phyloP scores from a whole-genome alignment of 2,797 vertebrate species.

The Bucorvus abyssinicus region DNA sequence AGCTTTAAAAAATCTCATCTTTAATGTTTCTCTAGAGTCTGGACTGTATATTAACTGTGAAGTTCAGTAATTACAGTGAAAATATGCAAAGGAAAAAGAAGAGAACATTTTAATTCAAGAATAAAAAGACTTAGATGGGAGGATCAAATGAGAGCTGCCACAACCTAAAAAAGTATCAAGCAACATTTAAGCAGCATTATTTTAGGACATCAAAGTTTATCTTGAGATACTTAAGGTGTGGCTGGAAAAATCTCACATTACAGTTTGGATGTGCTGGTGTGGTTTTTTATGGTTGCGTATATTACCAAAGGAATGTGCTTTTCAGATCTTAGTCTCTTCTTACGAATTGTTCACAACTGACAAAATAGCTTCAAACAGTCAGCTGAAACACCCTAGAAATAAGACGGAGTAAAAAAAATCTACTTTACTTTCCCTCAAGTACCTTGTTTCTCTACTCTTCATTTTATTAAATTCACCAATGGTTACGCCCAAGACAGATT shows the following conservation, averaged over 20 bases:
- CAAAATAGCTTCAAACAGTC: neutral
- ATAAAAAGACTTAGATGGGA: slow-evolving; percentile 24
- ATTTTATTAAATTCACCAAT: neutral
- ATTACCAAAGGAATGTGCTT: neutral
- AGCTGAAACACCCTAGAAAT: neutral
- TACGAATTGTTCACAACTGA: neutral
- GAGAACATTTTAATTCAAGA: neutral
- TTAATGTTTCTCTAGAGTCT: slow-evolving; percentile 22
- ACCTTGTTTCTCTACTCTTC: neutral
- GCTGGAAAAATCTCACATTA: slow-evolving; percentile 45
- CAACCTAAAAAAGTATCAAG: slow-evolving; percentile 25
- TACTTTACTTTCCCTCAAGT: neutral
- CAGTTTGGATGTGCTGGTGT: neutral
- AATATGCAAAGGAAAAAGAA: neutral
- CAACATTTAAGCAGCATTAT: slow-evolving; percentile 57
- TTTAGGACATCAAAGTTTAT: slow-evolving; percentile 62
- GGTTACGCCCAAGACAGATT: neutral
- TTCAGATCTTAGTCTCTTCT: slow-evolving; percentile 16
- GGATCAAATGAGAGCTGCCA: slow-evolving; percentile 49
- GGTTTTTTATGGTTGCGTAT: neutral
- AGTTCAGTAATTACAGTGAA: slow-evolving; percentile 32
- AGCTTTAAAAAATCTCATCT: neutral
- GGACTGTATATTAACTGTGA: neutral
- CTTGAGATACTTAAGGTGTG: slow-evolving; percentile 46
- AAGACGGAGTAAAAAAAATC: neutral